phyloP scores from a whole-genome alignment of 2,113 vertebrate genomes.

The Seriola dumerili region DNA sequence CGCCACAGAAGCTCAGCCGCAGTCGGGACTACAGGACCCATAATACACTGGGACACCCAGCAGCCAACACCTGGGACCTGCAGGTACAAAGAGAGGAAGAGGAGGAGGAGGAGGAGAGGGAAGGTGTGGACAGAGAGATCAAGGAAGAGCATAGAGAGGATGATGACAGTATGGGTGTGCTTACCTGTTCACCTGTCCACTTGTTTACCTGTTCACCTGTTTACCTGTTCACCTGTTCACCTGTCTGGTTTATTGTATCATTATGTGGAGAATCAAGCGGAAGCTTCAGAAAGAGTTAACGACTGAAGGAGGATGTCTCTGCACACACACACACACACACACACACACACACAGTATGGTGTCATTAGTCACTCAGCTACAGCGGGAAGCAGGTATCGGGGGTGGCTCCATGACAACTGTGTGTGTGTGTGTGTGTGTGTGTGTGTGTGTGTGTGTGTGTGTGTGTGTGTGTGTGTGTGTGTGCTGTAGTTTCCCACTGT shows the following conservation, averaged over 20 bases:
- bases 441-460: constrained; percentile 29
- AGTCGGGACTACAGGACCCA: constrained; percentile 73
- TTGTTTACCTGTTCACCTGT: not conserved
- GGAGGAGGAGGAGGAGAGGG: not conserved
- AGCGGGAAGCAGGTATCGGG: constrained; percentile 61
- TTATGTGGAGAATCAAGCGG: not conserved
- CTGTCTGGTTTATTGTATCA: not conserved
- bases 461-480: constrained; percentile 30
- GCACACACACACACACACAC: constrained; percentile 8
- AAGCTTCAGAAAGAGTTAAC: not conserved
- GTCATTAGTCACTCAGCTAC: constrained; percentile 53
- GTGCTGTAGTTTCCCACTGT: constrained; percentile 37
- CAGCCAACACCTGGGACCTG: constrained; percentile 68
- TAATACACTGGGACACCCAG: constrained; percentile 66
- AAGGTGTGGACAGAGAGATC: not conserved
- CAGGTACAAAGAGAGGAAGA: constrained; percentile 71
- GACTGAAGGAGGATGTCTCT: constrained; percentile 20
- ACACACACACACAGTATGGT: constrained; percentile 32
- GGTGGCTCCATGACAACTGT: constrained; percentile 66
- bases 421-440: constrained; percentile 32
- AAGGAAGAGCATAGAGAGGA: not conserved
- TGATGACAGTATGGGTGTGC: not conserved
- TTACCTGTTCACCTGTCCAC: constrained; percentile 1
- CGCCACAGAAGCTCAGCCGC: constrained; percentile 66
- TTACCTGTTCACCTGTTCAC: not conserved